Conservation (phyloP, 2,888 invertebrate genomes). For the Aphodius sticticus region DNA sequence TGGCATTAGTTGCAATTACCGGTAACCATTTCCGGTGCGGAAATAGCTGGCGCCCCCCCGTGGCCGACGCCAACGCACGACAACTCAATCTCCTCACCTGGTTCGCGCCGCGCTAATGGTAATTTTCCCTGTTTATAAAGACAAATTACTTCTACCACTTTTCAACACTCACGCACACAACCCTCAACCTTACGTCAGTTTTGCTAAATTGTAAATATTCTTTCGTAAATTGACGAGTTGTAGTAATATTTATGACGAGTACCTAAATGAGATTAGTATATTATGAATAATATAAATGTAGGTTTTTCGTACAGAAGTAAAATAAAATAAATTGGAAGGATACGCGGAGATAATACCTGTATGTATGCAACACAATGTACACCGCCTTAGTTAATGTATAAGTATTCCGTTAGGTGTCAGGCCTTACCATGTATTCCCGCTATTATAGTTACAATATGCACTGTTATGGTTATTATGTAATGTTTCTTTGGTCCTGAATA, state of each 20-base stretch:
- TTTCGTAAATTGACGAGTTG: not conserved
- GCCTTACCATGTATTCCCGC: not conserved
- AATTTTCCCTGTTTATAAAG: constrained; percentile 38
- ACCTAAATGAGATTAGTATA: too few species aligned
- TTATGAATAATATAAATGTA: not conserved
- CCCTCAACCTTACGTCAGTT: not conserved
- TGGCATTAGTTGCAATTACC: constrained; percentile 61
- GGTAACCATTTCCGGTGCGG: constrained; percentile 59
- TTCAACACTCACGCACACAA: constrained; percentile 6
- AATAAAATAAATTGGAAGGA: too few species aligned
- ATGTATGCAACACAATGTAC: not conserved
- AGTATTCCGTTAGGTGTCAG: not conserved
- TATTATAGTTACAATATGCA: not conserved
- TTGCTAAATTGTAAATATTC: not conserved
- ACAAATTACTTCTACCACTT: constrained; percentile 36
- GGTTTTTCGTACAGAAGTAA: not conserved
- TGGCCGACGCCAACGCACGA: constrained; percentile 46
- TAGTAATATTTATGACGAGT: not conserved
- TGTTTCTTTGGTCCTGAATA: too few species aligned
- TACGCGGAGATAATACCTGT: not conserved
- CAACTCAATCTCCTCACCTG: constrained; percentile 45
- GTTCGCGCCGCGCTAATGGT: constrained; percentile 32
- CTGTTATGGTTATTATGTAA: too few species aligned
- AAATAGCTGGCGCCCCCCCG: constrained; percentile 55
- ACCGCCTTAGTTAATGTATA: not conserved